Conservation (phyloP, 2,888 invertebrate species). For the Gryllus longicercus region DNA sequence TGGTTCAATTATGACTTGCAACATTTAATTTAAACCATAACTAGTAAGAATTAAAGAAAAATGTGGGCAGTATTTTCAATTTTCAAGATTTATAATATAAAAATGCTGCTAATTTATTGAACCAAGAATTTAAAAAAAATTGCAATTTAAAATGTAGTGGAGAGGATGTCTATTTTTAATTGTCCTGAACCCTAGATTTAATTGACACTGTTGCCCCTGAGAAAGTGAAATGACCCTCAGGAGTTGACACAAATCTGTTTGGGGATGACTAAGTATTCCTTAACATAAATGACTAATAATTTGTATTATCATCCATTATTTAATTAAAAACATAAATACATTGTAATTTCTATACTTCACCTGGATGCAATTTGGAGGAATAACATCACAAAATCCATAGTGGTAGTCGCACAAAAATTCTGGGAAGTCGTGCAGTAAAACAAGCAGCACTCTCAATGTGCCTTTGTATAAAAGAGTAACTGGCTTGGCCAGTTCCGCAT, state of each 20-base stretch:
- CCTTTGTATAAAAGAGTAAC: conserved; percentile 94
- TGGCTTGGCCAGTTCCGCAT: conserved; percentile 92
- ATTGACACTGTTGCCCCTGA: too few relatives aligned
- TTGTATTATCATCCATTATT: too few relatives aligned
- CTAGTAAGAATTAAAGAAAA: background rate
- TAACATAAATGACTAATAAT: conserved; percentile 12
- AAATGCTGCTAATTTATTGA: too few relatives aligned
- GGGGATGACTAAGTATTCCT: background rate
- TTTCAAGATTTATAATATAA: too few relatives aligned
- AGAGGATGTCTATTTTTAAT: too few relatives aligned
- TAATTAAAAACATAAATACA: too few relatives aligned
- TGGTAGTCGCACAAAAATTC: conserved; percentile 99
- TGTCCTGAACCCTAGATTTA: too few relatives aligned
- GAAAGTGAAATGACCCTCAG: too few relatives aligned
- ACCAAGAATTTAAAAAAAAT: too few relatives aligned
- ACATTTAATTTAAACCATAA: background rate
- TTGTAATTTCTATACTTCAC: conserved; percentile 30
- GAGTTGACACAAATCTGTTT: too few relatives aligned
- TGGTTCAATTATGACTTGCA: background rate
- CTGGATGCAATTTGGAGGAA: conserved; percentile 97
- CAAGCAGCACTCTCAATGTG: conserved; percentile 87
- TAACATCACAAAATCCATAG: conserved; percentile 98
- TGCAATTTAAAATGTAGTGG: too few relatives aligned
- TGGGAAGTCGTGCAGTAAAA: conserved; percentile 96
- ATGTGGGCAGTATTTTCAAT: too few relatives aligned